Conservation (phyloP, 2,888 invertebrate species). For the Cenopis cana region DNA sequence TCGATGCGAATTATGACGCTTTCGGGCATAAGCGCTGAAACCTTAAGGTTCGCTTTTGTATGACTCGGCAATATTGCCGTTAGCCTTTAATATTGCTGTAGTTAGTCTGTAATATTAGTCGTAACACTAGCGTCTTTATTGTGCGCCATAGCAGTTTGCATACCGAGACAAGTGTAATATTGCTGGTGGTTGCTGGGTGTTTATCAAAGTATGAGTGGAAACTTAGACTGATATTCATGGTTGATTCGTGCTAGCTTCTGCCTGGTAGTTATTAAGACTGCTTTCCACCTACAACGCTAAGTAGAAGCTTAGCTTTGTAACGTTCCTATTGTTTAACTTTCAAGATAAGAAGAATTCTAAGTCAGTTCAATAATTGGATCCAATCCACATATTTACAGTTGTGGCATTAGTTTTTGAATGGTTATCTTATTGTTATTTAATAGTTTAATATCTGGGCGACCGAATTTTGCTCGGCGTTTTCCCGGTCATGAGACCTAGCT, state of each 20-base stretch:
- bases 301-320: not conserved
- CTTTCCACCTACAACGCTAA: not conserved
- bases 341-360: no score
- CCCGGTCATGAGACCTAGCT: no score
- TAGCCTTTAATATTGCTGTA: constrained; percentile 26
- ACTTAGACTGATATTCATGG: not conserved
- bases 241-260: not conserved
- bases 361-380: not conserved
- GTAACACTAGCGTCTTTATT: constrained; percentile 35
- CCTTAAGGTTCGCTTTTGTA: not conserved
- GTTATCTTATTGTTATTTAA: no score
- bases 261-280: not conserved
- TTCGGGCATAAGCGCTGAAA: not conserved
- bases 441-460: no score
- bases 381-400: not conserved
- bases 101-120: constrained; percentile 36
- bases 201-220: constrained; percentile 11
- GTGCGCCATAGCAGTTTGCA: constrained; percentile 27
- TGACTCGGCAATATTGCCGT: constrained; percentile 13
- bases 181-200: constrained; percentile 15
- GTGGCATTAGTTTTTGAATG: no score
- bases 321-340: not conserved
- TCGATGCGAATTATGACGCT: constrained; percentile 1
- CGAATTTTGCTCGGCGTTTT: no score
- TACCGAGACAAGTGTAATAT: constrained; percentile 23